These are phyloP conservation scores for Arion vulgaris DNA, from an alignment of 1,140 invertebrate species.

Conservation along the genomic window DNA sequence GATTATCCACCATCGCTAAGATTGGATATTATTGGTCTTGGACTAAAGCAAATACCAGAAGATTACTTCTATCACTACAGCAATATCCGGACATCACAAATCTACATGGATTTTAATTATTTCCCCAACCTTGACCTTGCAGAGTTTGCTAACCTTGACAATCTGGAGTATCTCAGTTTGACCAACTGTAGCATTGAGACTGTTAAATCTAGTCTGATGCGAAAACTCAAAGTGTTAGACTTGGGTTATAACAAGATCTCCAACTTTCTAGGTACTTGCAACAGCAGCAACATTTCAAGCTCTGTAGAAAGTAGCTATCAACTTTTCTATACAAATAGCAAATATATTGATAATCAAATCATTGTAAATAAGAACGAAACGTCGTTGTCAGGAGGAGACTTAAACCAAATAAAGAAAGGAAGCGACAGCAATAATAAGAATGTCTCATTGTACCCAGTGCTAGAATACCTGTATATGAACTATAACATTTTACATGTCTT, in stretches of 20 bases:
- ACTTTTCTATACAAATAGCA: too few relatives aligned
- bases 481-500: not conserved
- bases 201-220: not conserved
- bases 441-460: not conserved
- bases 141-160: slow-evolving; percentile 10
- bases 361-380: not conserved
- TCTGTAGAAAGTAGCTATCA: too few relatives aligned
- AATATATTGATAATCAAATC: not conserved
- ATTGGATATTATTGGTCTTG: slow-evolving; percentile 18
- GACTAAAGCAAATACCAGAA: not conserved
- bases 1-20: not conserved
- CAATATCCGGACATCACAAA: not conserved
- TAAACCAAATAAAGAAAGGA: not conserved
- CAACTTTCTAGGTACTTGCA: slow-evolving; percentile 16
- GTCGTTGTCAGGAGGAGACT: not conserved
- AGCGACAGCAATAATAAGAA: not conserved
- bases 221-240: not conserved
- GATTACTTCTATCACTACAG: not conserved
- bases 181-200: slow-evolving; percentile 19
- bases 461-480: not conserved
- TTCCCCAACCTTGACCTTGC: not conserved
- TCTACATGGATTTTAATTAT: slow-evolving; percentile 26
- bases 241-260: slow-evolving; percentile 18
- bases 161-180: slow-evolving; percentile 1
- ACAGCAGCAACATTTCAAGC: not conserved